A percentile compares a stretch with the other conserved stretches of the same genome.
Evolutionary conservation across 2,888 invertebrate genomes (phyloP).

Genomic region (Hypolimnas misippus): DNA sequence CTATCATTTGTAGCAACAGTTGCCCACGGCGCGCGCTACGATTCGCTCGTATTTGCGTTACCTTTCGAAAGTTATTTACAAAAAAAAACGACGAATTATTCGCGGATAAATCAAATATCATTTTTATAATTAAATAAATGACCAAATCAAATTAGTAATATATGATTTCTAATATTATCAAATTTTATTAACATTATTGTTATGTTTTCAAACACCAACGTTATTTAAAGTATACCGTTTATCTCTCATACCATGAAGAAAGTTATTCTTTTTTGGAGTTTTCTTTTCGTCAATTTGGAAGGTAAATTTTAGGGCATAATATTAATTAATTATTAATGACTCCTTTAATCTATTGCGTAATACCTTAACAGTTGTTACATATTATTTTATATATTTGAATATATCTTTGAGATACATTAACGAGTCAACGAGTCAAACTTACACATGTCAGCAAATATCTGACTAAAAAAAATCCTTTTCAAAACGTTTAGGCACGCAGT

Average conservation of each 20-base stretch:
- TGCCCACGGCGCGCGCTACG: slow-evolving; percentile 67
- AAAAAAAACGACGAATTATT: too few species aligned
- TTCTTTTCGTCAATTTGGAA: slow-evolving; percentile 58
- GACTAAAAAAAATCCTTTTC: too few species aligned
- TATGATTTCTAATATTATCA: neutral
- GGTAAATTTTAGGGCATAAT: slow-evolving; percentile 49
- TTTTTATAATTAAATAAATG: slow-evolving; percentile 10
- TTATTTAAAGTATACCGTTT: neutral
- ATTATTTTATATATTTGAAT: too few species aligned
- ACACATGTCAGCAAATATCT: too few species aligned
- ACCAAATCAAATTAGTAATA: neutral
- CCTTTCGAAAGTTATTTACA: slow-evolving; percentile 13
- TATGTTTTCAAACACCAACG: neutral
- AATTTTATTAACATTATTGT: neutral
- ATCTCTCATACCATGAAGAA: slow-evolving; percentile 53
- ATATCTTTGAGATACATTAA: too few species aligned
- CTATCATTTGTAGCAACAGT: slow-evolving; percentile 66
- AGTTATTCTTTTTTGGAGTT: slow-evolving; percentile 53
- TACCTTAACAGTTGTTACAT: neutral
- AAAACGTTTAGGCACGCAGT: too few species aligned
- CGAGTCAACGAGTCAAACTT: too few species aligned
- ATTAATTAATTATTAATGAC: neutral
- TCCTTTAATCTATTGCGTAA: neutral
- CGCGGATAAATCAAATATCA: too few species aligned
- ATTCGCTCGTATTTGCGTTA: slow-evolving; percentile 59